Evolutionary conservation across 2,797 vertebrate species (phyloP).

Genomic region (Tiaroga cobitis): DNA sequence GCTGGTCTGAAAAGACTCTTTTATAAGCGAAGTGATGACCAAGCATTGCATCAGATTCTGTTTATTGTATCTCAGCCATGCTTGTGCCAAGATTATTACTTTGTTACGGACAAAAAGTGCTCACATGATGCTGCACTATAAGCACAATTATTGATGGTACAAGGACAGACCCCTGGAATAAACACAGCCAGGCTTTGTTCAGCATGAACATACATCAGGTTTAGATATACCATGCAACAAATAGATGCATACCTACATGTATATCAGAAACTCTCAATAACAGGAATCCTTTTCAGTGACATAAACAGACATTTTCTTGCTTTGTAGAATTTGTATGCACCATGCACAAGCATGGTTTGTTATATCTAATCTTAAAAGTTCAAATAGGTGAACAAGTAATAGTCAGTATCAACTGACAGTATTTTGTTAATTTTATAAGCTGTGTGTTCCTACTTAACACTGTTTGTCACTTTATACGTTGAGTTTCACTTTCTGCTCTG

Average conservation of each 20-base stretch:
- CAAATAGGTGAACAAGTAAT: background rate
- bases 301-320: too few species aligned
- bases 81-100: conserved; percentile 12
- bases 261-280: background rate
- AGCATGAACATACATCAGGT: background rate
- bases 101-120: background rate
- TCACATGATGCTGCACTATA: background rate
- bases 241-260: background rate
- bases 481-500: conserved; percentile 1
- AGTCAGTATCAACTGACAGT: background rate
- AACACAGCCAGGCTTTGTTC: background rate
- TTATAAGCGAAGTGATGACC: background rate
- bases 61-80: conserved; percentile 5
- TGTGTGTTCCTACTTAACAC: background rate
- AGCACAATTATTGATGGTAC: background rate
- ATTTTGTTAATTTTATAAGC: background rate
- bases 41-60: conserved; percentile 3
- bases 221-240: background rate
- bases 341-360: background rate
- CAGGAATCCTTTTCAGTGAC: background rate
- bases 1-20: conserved; percentile 8
- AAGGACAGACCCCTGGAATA: background rate
- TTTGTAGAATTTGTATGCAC: background rate
- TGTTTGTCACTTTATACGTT: conserved; percentile 16
- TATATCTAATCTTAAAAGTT: background rate